Evolutionary conservation across 2,888 invertebrate species (phyloP).

Genomic region (Xylocampa areola): DNA sequence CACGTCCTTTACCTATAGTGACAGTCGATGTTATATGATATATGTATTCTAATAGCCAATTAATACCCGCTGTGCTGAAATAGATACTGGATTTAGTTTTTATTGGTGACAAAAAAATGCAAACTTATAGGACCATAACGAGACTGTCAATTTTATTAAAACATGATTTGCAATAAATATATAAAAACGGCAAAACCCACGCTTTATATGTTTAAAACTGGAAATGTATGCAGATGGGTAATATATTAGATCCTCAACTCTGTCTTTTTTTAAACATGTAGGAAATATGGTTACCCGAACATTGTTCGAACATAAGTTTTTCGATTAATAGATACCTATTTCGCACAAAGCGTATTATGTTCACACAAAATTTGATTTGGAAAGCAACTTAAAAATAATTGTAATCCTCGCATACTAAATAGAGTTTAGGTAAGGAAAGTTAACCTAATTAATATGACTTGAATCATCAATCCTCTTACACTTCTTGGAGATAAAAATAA

Average conservation of each 20-base stretch:
- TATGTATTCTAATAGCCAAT: conserved; percentile 52
- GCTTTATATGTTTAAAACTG: neutral
- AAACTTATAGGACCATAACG: conserved; percentile 15
- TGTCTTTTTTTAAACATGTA: no score
- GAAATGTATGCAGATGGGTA: neutral
- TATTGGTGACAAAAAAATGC: conserved; percentile 36
- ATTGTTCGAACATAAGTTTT: no score
- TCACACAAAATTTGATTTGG: no score
- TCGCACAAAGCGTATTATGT: no score
- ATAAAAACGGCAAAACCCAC: no score
- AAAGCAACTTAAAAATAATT: no score
- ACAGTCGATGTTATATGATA: conserved; percentile 31
- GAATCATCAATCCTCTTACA: conserved; percentile 28
- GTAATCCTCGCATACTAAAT: no score
- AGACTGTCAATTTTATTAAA: conserved; percentile 19
- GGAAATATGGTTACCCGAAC: no score
- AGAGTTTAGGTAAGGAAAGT: neutral
- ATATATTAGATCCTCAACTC: no score
- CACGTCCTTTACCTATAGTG: conserved; percentile 4
- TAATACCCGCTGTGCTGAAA: conserved; percentile 51
- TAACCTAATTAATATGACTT: conserved; percentile 19
- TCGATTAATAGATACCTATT: no score
- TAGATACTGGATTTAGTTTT: conserved; percentile 39
- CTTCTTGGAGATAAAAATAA: conserved; percentile 29
- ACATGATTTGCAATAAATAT: conserved; percentile 3